Conservation (phyloP, 2,797 vertebrate species). For the Podargus strigoides region DNA sequence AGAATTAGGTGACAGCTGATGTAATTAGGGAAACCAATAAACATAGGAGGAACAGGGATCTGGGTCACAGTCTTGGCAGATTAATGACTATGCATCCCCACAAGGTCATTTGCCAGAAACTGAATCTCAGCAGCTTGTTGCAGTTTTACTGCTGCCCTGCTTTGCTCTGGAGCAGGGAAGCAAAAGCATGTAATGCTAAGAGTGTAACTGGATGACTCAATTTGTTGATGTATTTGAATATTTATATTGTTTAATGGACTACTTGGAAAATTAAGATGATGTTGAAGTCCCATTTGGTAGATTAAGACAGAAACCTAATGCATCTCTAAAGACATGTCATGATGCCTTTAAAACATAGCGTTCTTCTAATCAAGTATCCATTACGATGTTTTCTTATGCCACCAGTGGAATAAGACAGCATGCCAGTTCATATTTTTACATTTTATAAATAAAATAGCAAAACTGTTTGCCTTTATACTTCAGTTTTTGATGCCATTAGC, state of each 20-base stretch:
- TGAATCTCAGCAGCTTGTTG: neutral
- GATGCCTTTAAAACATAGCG: neutral
- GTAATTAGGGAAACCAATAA: neutral
- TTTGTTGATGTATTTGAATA: neutral
- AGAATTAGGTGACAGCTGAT: neutral
- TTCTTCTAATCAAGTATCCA: neutral
- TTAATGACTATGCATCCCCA: neutral
- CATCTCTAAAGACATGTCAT: neutral
- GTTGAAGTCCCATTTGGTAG: neutral
- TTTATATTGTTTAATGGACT: neutral
- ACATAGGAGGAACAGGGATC: neutral
- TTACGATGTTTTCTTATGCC: neutral
- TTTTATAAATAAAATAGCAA: neutral
- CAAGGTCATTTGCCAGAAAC: neutral
- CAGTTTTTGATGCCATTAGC: neutral
- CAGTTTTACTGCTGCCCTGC: neutral
- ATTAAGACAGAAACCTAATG: neutral
- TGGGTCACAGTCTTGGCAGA: neutral
- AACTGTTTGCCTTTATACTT: neutral
- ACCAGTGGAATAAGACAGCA: neutral
- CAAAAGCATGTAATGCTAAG: neutral
- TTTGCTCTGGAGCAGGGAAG: neutral
- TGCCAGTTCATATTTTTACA: neutral
- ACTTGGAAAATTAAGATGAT: neutral
- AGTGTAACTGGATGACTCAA: neutral